phyloP scores from a whole-genome alignment of 2,113 vertebrate species.

The Dipodomys stephensi region DNA sequence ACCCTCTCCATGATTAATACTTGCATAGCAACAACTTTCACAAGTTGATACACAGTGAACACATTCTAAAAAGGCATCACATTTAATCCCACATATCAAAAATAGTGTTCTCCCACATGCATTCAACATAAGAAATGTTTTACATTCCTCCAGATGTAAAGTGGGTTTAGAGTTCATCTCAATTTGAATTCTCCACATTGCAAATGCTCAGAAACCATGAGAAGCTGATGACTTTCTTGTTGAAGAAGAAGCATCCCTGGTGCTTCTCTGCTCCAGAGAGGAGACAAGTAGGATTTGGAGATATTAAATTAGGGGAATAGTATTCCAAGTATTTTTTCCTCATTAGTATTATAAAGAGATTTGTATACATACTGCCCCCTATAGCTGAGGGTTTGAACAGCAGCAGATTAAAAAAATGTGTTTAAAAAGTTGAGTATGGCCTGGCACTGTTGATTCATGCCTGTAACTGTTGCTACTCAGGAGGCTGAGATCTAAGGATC shows the following conservation, averaged over 20 bases:
- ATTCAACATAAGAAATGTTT: not conserved
- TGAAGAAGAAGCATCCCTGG: fast-evolving
- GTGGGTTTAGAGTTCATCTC: not conserved
- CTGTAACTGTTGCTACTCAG: too few species aligned
- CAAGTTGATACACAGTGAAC: not conserved
- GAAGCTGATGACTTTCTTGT: fast-evolving
- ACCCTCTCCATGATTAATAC: not conserved
- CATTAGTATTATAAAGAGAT: not conserved
- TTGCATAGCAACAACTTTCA: not conserved
- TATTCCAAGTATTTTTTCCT: not conserved
- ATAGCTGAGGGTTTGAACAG: not conserved
- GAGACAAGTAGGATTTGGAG: not conserved
- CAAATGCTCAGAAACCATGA: not conserved
- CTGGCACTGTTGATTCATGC: too few species aligned
- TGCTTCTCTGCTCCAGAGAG: too few species aligned
- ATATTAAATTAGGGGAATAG: not conserved
- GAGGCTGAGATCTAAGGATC: too few species aligned
- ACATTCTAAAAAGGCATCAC: not conserved
- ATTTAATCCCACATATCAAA: not conserved
- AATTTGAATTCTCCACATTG: not conserved
- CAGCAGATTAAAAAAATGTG: not conserved
- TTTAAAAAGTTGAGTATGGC: too few species aligned
- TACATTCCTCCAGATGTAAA: not conserved
- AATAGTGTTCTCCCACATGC: not conserved
- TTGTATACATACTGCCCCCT: not conserved